Percentiles rank a stretch among this genome's conserved stretches.
These are phyloP conservation scores for Solenopsis invicta DNA, from an alignment of 1,140 invertebrate species.

Conservation along the genomic window DNA sequence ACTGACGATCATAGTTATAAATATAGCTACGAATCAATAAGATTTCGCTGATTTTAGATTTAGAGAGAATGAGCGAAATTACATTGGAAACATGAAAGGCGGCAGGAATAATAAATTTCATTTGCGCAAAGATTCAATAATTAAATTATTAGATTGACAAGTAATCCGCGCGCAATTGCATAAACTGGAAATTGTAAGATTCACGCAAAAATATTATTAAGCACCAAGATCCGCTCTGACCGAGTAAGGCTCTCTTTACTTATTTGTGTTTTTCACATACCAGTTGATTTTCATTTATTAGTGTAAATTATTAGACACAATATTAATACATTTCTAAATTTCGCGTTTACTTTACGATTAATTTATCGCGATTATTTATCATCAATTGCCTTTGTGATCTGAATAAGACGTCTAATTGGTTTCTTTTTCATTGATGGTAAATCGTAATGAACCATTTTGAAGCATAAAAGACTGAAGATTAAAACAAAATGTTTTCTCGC, in stretches of 20 bases:
- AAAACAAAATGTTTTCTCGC: not conserved
- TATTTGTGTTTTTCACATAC: too few relatives aligned
- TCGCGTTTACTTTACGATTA: not conserved
- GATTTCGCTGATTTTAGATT: too few relatives aligned
- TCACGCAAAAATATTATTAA: too few relatives aligned
- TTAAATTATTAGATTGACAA: not conserved
- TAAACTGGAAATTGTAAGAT: too few relatives aligned
- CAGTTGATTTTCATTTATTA: too few relatives aligned
- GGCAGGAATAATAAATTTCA: constrained; percentile 14
- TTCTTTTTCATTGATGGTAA: not conserved
- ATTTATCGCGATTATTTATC: constrained; percentile 1
- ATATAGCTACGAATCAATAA: too few relatives aligned
- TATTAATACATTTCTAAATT: not conserved
- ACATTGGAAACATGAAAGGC: not conserved
- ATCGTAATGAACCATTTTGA: constrained; percentile 21
- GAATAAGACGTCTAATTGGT: not conserved
- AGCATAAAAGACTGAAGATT: constrained; percentile 36
- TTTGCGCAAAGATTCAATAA: not conserved
- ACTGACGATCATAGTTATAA: too few relatives aligned
- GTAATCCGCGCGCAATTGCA: too few relatives aligned
- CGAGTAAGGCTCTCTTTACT: too few relatives aligned
- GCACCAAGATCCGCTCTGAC: too few relatives aligned
- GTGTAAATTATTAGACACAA: not conserved
- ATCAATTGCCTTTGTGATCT: constrained; percentile 15
- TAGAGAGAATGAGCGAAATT: not conserved